Evolutionary conservation across 92 coral and sea anemone species (phyloP), one percentile per base, ranked within the genome.

Genomic region (Palythoa caribaeorum): DNA sequence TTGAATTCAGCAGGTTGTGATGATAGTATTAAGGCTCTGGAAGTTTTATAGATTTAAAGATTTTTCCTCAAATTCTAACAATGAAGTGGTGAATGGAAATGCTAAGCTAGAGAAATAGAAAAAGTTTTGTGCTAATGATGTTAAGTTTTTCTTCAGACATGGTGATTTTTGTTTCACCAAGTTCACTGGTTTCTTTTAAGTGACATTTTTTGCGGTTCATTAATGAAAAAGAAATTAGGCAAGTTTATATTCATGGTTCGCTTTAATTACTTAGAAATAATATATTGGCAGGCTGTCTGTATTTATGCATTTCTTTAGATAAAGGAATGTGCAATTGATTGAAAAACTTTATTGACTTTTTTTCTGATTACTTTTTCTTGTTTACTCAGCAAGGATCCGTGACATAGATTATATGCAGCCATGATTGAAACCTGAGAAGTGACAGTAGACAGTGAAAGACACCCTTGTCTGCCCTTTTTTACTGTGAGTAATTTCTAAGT

Each of bases 401-500:
- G 86, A 81, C 47, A 66, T 65, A 81, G 68, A 55, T 81, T n/a
- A 79, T 79, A 54, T 44, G 55, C 37, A 65, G 65, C 86, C 47
- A 13, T 28, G 2, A 38, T 76, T 60, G 86, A 81, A 65, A 65
- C 86, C 86, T 12, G 63, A 44, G 86, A 81, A 50, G 85, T 80
- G 72, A 63, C 11, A 20, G 74, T 40, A 53, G 62, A 48, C 63
- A 80, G 83, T 19, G 71, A 62, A 38, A 76, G 80, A 39, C 3
- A 80, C 1, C 57, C 54, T 11, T 40, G 44, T 19, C 40, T 50
- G 2, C 52, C 38, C 60, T 71, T 81, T 47, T 17, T 65, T 8
- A 35, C 63, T 81, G 86, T 81, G 86, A 81, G 86, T 81, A 81
- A 53, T 20, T n/a, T 35, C 51, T 78, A 81, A 68, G 20, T 65